Evolutionary conservation across 2,113 vertebrate species (phyloP).

Genomic region (Rhynchomys soricoides): DNA sequence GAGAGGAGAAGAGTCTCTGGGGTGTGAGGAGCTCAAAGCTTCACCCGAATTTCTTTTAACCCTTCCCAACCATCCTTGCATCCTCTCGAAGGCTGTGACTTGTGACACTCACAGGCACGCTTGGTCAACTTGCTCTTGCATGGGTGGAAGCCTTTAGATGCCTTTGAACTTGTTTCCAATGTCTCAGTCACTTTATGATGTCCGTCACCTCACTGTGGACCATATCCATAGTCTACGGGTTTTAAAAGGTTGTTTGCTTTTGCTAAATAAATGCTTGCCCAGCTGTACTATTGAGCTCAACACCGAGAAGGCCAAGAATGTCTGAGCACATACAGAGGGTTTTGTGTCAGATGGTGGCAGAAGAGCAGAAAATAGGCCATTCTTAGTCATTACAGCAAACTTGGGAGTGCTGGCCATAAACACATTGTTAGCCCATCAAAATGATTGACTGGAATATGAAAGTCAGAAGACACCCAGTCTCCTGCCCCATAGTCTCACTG

Average conservation of each 20-base stretch:
- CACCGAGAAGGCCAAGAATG: conserved; percentile 90
- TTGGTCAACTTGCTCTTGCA: neutral
- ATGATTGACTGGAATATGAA: conserved; percentile 71
- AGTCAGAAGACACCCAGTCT: conserved; percentile 71
- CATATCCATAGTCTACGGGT: conserved; percentile 89
- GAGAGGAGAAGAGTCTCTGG: neutral
- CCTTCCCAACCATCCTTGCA: neutral
- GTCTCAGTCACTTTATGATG: conserved; percentile 64
- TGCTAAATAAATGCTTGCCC: conserved; percentile 86
- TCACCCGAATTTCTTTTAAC: neutral
- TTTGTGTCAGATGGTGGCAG: conserved; percentile 75
- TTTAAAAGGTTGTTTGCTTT: conserved; percentile 86
- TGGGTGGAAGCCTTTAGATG: neutral
- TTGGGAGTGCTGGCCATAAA: conserved; percentile 68
- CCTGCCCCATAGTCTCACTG: conserved; percentile 68
- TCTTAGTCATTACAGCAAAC: conserved; percentile 62
- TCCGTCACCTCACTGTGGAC: conserved; percentile 10
- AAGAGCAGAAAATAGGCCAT: conserved; percentile 72
- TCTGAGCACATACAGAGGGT: conserved; percentile 80
- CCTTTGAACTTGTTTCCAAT: conserved; percentile 68
- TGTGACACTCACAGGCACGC: neutral
- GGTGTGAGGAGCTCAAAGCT: neutral
- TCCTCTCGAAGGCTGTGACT: neutral
- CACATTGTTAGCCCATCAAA: conserved; percentile 72
- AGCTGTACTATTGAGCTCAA: conserved; percentile 86